A percentile compares a stretch with the other conserved stretches of the same genome.
Conservation (phyloP, 2,113 vertebrate species). For the Spea bombifrons region DNA sequence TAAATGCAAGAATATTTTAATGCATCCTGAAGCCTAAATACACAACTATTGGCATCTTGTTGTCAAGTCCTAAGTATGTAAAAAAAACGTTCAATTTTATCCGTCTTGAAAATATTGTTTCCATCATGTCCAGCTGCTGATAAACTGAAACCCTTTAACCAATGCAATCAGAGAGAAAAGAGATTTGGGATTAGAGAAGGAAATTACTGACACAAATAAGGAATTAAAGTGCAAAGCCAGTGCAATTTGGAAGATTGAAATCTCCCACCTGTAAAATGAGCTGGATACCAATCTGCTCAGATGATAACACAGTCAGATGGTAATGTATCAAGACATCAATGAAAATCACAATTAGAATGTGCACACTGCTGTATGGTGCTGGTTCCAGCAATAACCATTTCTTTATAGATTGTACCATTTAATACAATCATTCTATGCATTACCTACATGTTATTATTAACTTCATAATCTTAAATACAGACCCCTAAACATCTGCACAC, state of each 20-base stretch:
- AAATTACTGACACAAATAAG: constrained; percentile 63
- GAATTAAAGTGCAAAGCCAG: constrained; percentile 63
- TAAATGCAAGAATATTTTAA: no score
- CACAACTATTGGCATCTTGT: constrained; percentile 50
- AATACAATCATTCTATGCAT: constrained; percentile 6
- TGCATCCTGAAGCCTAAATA: constrained; percentile 25
- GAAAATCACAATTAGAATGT: constrained; percentile 27
- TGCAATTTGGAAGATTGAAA: constrained; percentile 60
- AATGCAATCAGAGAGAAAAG: constrained; percentile 52
- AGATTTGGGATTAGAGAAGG: constrained; percentile 61
- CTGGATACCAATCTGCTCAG: constrained; percentile 44
- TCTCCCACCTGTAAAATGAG: constrained; percentile 49
- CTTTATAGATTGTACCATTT: constrained; percentile 7
- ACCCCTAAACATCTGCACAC: neutral
- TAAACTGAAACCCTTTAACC: constrained; percentile 52
- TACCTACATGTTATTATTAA: constrained; percentile 17
- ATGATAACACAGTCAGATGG: constrained; percentile 28
- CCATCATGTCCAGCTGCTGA: constrained; percentile 52
- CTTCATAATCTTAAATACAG: neutral
- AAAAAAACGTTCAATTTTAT: constrained; percentile 51
- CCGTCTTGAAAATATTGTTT: constrained; percentile 46
- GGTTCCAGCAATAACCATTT: neutral
- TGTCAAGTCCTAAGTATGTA: no score
- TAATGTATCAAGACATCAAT: constrained; percentile 35
- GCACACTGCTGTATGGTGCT: neutral